Evolutionary conservation across 1,140 invertebrate species (phyloP).

Genomic region (Anastrepha obliqua): DNA sequence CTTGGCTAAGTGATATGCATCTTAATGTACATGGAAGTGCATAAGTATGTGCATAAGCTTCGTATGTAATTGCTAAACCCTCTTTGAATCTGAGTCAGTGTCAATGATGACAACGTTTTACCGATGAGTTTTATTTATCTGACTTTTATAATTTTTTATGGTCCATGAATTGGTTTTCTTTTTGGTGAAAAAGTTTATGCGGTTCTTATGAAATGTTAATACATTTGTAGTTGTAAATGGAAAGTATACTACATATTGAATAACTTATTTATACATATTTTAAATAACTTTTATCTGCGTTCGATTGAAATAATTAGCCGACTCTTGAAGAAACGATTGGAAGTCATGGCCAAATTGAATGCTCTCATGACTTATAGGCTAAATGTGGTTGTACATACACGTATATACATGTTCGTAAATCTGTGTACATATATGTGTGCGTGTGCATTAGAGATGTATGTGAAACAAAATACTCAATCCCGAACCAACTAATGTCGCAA

Average conservation of each 20-base stretch:
- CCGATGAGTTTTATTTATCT: no score
- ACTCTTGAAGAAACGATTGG: neutral
- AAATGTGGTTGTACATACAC: neutral
- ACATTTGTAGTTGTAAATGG: no score
- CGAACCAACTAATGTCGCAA: neutral
- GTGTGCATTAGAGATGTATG: neutral
- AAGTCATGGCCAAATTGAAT: slow-evolving; percentile 6
- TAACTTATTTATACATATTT: neutral
- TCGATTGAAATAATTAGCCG: neutral
- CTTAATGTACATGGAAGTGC: neutral
- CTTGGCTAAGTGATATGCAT: neutral
- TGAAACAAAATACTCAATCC: neutral
- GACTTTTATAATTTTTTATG: no score
- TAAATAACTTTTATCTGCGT: neutral
- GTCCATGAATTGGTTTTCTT: no score
- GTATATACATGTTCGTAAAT: neutral
- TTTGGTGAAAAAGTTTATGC: no score
- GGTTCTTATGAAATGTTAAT: no score
- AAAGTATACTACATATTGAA: no score
- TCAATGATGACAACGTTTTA: neutral
- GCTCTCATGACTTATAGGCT: no score
- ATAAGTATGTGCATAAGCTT: neutral
- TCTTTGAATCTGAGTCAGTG: neutral
- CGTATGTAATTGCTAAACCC: neutral
- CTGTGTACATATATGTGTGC: neutral